Conservation (phyloP, 2,797 vertebrate genomes). For the Apodemus agrarius region DNA sequence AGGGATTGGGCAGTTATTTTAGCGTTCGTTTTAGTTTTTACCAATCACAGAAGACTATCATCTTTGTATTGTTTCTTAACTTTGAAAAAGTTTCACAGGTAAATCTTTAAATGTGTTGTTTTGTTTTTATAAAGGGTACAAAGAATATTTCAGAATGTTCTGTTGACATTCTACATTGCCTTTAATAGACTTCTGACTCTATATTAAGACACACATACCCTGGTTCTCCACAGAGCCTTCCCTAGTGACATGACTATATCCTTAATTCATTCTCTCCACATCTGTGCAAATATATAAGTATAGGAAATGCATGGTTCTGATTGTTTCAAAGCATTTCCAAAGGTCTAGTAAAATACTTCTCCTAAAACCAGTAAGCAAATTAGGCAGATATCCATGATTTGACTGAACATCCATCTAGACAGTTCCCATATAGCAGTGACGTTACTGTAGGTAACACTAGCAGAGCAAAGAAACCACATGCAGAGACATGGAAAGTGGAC, state of each 20-base stretch:
- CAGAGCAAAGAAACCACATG: not conserved
- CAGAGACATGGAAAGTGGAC: not conserved
- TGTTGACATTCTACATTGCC: conserved; percentile 1
- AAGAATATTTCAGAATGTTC: conserved; percentile 50
- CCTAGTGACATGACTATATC: not conserved
- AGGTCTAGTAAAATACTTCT: conserved; percentile 40
- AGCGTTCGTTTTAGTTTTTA: not conserved
- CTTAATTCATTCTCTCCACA: not conserved
- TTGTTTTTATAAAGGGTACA: conserved; percentile 14
- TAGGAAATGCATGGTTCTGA: not conserved
- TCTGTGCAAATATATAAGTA: not conserved
- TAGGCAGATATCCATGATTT: not conserved
- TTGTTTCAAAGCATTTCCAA: not conserved
- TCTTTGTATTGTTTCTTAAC: conserved; percentile 59
- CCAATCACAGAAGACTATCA: not conserved
- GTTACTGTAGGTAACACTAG: not conserved
- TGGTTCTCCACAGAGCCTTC: not conserved
- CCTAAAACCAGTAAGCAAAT: conserved; percentile 22
- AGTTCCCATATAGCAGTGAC: not conserved
- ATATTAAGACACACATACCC: not conserved
- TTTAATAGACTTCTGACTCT: conserved; percentile 41
- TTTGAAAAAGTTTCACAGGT: conserved; percentile 14
- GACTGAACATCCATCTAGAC: not conserved
- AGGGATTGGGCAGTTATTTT: not conserved
- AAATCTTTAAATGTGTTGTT: conserved; percentile 37